Percentiles rank a stretch among this genome's conserved stretches.
Conservation (phyloP, 2,888 invertebrate species). For the Drosophila phalerata region DNA sequence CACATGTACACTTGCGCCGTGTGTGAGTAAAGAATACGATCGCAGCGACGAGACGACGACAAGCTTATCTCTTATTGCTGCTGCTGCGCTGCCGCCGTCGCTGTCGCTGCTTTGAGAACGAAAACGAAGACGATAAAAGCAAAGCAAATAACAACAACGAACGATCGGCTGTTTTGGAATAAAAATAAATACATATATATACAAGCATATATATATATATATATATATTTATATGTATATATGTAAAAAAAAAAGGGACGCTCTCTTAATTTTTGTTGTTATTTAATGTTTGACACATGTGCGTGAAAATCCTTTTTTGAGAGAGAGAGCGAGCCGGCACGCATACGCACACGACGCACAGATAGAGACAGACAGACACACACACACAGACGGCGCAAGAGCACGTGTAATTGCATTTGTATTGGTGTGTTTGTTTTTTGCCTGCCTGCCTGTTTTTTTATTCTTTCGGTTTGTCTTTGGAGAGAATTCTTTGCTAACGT, state of each 20-base stretch:
- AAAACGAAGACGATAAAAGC: constrained; percentile 76
- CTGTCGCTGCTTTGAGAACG: constrained; percentile 40
- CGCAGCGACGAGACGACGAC: constrained; percentile 48
- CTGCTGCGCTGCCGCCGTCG: constrained; percentile 29
- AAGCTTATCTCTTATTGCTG: constrained; percentile 67
- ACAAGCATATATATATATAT: no score
- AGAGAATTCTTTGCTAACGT: constrained; percentile 46
- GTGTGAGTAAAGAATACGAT: constrained; percentile 59
- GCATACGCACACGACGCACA: constrained; percentile 12
- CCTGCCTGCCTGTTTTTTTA: constrained; percentile 38
- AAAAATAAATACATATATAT: constrained; percentile 16
- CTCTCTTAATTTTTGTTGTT: constrained; percentile 9
- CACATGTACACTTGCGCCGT: constrained; percentile 35
- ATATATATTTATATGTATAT: neutral
- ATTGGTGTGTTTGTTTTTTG: constrained; percentile 32
- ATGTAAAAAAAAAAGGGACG: neutral
- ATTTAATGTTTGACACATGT: constrained; percentile 61
- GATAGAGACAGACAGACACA: constrained; percentile 9
- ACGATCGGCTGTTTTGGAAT: constrained; percentile 65
- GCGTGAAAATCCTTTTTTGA: constrained; percentile 67
- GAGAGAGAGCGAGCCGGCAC: constrained; percentile 21
- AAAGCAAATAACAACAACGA: constrained; percentile 69
- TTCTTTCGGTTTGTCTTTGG: constrained; percentile 4
- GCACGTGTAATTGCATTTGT: constrained; percentile 64
- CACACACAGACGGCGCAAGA: constrained; percentile 8